Evolutionary conservation across 2,888 invertebrate genomes (phyloP).

Genomic region (Andrena fulva): DNA sequence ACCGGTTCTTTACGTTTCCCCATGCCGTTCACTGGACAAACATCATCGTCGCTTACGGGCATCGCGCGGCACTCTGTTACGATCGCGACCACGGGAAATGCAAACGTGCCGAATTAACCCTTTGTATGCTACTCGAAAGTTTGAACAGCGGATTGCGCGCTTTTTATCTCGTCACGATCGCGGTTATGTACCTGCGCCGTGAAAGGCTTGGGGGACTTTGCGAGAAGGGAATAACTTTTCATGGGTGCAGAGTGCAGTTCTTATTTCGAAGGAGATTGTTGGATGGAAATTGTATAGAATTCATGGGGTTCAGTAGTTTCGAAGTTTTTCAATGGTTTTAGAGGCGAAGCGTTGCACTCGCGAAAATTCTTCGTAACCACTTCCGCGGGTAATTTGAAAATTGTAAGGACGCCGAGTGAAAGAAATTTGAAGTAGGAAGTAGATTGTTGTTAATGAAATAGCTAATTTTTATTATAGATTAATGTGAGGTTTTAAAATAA

Average conservation of each 20-base stretch:
- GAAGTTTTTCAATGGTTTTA: too few relatives aligned
- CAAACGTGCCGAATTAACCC: constrained; percentile 34
- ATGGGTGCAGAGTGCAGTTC: too few relatives aligned
- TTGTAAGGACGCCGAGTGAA: background rate
- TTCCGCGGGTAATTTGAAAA: too few relatives aligned
- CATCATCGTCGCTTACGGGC: constrained; percentile 40
- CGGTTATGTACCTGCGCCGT: background rate
- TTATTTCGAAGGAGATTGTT: too few relatives aligned
- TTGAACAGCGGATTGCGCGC: constrained; percentile 10
- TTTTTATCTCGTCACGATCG: constrained; percentile 9
- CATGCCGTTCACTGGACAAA: constrained; percentile 64
- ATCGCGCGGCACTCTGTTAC: constrained; percentile 36
- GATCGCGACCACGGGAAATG: constrained; percentile 21
- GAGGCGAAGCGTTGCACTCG: too few relatives aligned
- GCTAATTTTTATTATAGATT: too few relatives aligned
- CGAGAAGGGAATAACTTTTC: too few relatives aligned
- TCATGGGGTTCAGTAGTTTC: too few relatives aligned
- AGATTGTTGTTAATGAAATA: background rate
- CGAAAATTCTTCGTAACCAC: too few relatives aligned
- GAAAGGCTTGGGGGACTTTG: too few relatives aligned
- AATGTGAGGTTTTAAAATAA: background rate
- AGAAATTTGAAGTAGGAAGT: background rate
- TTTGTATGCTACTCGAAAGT: constrained; percentile 23
- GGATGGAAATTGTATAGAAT: too few relatives aligned
- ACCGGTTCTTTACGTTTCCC: constrained; percentile 51